A percentile compares a stretch with the other conserved stretches of the same genome.
These are phyloP conservation scores for Onychomys arenicola DNA, from an alignment of 2,797 vertebrate species.

Conservation along the genomic window DNA sequence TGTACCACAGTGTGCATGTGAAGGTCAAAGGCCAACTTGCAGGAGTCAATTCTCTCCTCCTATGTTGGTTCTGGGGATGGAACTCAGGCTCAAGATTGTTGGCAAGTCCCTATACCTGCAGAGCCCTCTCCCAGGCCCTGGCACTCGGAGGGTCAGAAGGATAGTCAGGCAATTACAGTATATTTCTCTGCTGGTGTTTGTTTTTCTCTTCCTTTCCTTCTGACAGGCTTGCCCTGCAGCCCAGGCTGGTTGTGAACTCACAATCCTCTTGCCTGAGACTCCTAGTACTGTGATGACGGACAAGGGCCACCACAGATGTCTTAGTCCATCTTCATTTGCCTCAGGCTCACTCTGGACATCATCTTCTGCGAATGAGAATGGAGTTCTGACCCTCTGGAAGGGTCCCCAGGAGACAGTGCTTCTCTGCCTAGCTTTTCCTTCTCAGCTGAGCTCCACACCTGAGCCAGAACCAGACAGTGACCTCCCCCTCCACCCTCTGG, in stretches of 20 bases:
- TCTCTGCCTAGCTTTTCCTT: too few species aligned
- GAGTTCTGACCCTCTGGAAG: background rate
- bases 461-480: background rate
- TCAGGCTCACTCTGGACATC: background rate
- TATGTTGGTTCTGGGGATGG: background rate
- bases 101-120: background rate
- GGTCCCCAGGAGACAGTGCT: rapidly evolving
- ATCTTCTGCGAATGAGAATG: rapidly evolving
- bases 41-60: background rate
- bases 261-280: background rate
- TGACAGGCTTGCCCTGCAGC: background rate
- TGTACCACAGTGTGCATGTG: background rate
- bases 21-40: background rate
- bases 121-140: background rate
- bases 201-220: background rate
- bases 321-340: background rate
- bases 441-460: background rate
- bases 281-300: background rate
- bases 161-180: background rate
- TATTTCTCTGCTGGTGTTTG: background rate
- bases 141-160: background rate
- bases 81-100: background rate
- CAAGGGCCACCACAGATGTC: too few species aligned
- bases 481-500: rapidly evolving
- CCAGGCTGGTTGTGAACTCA: background rate